phyloP scores from a whole-genome alignment of 92 coral and sea anemone genomes.

The Porites rus region DNA sequence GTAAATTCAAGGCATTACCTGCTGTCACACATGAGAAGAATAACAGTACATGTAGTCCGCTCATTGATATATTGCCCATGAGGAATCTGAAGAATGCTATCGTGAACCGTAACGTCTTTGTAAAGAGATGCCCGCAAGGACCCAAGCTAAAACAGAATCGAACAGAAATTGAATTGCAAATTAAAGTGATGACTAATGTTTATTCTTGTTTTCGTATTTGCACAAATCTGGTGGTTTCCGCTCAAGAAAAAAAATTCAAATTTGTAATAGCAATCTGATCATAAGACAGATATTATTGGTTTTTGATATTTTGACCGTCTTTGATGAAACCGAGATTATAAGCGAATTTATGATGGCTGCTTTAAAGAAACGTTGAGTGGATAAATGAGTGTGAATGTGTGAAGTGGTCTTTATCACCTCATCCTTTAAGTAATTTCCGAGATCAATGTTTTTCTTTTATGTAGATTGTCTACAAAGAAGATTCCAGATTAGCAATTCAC shows the following conservation, averaged over 20 bases:
- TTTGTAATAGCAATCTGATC: neutral
- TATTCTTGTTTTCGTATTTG: neutral
- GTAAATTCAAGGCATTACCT: slow-evolving; percentile 6
- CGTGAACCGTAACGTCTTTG: neutral
- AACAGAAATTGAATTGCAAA: slow-evolving; percentile 24
- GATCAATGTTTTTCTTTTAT: too few relatives aligned
- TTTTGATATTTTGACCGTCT: too few relatives aligned
- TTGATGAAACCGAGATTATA: too few relatives aligned
- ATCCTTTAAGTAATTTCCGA: too few relatives aligned
- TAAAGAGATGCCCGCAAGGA: neutral
- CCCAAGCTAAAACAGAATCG: neutral
- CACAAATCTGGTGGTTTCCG: neutral
- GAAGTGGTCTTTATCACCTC: too few relatives aligned
- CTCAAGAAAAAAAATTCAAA: neutral
- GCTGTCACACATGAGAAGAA: neutral
- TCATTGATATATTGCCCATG: neutral
- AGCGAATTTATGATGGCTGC: too few relatives aligned
- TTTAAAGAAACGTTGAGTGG: too few relatives aligned
- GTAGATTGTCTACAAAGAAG: too few relatives aligned
- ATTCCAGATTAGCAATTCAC: too few relatives aligned
- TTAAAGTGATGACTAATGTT: neutral
- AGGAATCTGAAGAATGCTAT: neutral
- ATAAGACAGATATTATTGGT: neutral
- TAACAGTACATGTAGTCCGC: neutral
- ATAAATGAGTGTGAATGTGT: too few relatives aligned